Evolutionary conservation across 2,888 invertebrate genomes (phyloP).

Genomic region (Ctenicera cuprea): DNA sequence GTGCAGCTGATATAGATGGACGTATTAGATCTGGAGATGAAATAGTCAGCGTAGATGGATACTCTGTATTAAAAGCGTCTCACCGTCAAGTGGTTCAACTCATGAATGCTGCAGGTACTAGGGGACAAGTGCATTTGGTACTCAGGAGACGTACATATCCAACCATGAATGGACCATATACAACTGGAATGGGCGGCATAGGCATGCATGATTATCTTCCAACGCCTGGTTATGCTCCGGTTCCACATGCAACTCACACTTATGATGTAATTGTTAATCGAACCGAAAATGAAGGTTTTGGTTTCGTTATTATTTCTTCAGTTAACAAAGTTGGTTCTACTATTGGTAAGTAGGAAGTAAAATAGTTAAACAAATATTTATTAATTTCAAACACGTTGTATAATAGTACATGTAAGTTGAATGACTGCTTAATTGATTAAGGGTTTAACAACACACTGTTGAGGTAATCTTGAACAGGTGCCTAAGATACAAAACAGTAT

Average conservation of each 20-base stretch:
- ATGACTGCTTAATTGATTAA: too few species aligned
- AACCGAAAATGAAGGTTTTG: constrained; percentile 96
- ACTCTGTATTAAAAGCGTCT: constrained; percentile 81
- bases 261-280: constrained; percentile 95
- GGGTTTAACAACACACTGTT: too few species aligned
- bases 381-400: too few species aligned
- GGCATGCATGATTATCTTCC: constrained; percentile 54
- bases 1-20: constrained; percentile 94
- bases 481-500: too few species aligned
- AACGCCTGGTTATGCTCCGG: constrained; percentile 39
- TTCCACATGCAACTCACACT: constrained; percentile 71
- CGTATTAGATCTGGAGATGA: constrained; percentile 94
- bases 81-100: constrained; percentile 95
- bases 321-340: constrained; percentile 92
- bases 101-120: constrained; percentile 91
- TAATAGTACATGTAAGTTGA: too few species aligned
- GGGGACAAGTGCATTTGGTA: constrained; percentile 90
- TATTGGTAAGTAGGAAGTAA: constrained; percentile 79
- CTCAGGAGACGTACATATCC: constrained; percentile 75
- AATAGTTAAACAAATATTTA: neutral
- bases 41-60: constrained; percentile 94
- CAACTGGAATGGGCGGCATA: constrained; percentile 31
- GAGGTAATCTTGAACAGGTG: too few species aligned
- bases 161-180: constrained; percentile 49
- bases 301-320: constrained; percentile 98